Percentiles rank a stretch among this genome's conserved stretches.
These are phyloP conservation scores for Sebastes glaucus DNA, from an alignment of 2,797 vertebrate genomes.

Conservation along the genomic window DNA sequence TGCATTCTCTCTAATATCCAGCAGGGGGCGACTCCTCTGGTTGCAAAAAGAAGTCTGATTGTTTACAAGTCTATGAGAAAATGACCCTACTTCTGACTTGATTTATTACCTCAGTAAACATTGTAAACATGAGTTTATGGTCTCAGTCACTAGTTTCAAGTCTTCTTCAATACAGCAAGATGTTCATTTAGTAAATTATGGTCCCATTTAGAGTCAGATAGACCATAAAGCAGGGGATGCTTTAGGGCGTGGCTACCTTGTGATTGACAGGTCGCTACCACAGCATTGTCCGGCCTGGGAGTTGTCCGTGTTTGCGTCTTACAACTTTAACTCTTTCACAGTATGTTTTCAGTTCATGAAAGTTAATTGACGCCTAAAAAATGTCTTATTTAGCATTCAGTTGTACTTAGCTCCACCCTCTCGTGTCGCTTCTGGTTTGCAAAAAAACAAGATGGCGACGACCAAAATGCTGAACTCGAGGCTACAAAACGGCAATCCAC, in stretches of 20 bases:
- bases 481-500: too few relatives aligned
- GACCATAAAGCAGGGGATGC: neutral
- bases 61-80: neutral
- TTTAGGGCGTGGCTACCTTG: fast-evolving
- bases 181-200: neutral
- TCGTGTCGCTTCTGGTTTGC: neutral
- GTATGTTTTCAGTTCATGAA: neutral
- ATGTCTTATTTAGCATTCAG: neutral
- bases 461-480: fast-evolving
- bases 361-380: neutral
- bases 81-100: neutral
- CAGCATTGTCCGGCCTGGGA: fast-evolving
- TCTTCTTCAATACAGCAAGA: neutral
- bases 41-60: neutral
- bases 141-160: neutral
- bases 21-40: neutral
- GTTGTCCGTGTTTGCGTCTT: neutral
- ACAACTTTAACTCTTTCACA: neutral
- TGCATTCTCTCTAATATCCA: fast-evolving
- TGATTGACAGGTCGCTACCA: neutral
- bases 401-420: neutral
- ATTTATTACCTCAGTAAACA: neutral
- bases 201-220: neutral
- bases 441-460: neutral
- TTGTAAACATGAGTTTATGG: neutral